Percentiles rank a stretch among this genome's conserved stretches.
Evolutionary conservation across 2,797 vertebrate species (phyloP).

Genomic region (Sebastes itinus): DNA sequence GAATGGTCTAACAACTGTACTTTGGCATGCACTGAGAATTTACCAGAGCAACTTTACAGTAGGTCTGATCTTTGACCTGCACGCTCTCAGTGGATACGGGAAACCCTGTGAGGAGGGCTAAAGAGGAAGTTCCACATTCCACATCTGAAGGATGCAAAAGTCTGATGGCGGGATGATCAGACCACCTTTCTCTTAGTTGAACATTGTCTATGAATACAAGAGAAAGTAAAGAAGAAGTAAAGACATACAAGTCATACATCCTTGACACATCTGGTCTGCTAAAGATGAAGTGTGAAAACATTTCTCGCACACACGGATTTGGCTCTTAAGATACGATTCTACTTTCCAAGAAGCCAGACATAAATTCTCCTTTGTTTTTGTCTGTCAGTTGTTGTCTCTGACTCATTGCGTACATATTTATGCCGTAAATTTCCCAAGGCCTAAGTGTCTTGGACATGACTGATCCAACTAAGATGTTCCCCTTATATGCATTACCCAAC

Average conservation of each 20-base stretch:
- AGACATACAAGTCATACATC: not conserved
- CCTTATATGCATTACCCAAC: not conserved
- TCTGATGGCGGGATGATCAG: no score
- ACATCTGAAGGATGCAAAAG: slow-evolving; percentile 54
- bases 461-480: not conserved
- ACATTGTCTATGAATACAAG: slow-evolving; percentile 15
- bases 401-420: slow-evolving; percentile 12
- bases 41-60: slow-evolving; percentile 50
- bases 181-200: slow-evolving; percentile 14
- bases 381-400: not conserved
- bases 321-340: not conserved
- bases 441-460: not conserved
- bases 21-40: slow-evolving; percentile 39
- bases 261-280: not conserved
- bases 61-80: slow-evolving; percentile 54
- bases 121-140: slow-evolving; percentile 79
- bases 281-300: not conserved
- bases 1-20: slow-evolving; percentile 36
- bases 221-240: not conserved
- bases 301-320: not conserved
- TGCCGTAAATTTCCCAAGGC: slow-evolving; percentile 8
- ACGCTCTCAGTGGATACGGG: slow-evolving; percentile 56
- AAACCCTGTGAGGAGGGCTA: slow-evolving; percentile 62
- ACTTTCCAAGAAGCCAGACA: not conserved
- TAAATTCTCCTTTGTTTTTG: not conserved